phyloP scores from a whole-genome alignment of 2,797 vertebrate species.

The Gymnoscopelus braueri region DNA sequence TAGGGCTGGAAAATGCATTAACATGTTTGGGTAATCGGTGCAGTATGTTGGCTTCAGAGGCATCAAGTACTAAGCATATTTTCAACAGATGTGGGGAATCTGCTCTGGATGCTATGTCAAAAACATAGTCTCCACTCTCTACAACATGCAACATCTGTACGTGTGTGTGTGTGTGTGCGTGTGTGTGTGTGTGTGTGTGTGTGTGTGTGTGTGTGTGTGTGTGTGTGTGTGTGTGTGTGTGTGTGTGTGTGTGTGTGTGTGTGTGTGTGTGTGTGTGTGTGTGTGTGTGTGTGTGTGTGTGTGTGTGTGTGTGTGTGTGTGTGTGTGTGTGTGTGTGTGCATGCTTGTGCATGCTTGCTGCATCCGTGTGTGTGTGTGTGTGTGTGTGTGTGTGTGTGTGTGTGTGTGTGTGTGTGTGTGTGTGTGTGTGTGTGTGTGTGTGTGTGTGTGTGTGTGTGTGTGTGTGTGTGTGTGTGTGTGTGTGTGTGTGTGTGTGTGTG shows the following conservation, averaged over 20 bases:
- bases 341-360: neutral
- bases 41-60: slow-evolving; percentile 44
- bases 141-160: neutral
- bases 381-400: neutral
- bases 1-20: slow-evolving; percentile 35
- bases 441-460: neutral
- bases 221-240: neutral
- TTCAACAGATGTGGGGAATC: slow-evolving; percentile 36
- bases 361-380: neutral
- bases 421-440: neutral
- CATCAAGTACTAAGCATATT: slow-evolving; percentile 13
- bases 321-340: slow-evolving; percentile 2
- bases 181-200: slow-evolving; percentile 6
- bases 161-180: slow-evolving; percentile 6
- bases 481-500: neutral
- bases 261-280: neutral
- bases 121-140: neutral
- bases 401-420: neutral
- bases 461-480: slow-evolving; percentile 1
- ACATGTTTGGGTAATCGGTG: slow-evolving; percentile 38
- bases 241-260: slow-evolving; percentile 1
- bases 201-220: slow-evolving; percentile 2
- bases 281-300: neutral
- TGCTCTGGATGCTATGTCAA: slow-evolving; percentile 9
- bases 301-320: neutral